A percentile compares a stretch with the other conserved stretches of the same genome.
Conservation (phyloP, 2,797 vertebrate species). For the Anabacerthia variegaticeps region DNA sequence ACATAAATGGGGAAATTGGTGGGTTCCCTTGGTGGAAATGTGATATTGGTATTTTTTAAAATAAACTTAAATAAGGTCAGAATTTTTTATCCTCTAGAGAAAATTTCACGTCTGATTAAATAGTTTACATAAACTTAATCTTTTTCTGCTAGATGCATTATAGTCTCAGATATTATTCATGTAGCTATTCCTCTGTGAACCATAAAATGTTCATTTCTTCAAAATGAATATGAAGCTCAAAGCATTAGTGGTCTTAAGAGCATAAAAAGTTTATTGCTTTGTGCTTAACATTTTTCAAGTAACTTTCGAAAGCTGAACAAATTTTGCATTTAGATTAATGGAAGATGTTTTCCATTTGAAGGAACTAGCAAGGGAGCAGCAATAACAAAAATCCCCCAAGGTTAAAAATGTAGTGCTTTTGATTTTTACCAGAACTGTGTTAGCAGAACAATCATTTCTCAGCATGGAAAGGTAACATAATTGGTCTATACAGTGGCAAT, state of each 20-base stretch:
- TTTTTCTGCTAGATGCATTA: constrained; percentile 81
- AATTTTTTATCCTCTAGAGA: constrained; percentile 80
- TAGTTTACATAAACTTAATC: constrained; percentile 87
- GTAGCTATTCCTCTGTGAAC: constrained; percentile 85
- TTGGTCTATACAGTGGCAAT: constrained; percentile 82
- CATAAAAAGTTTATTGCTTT: constrained; percentile 86
- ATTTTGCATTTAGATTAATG: constrained; percentile 88
- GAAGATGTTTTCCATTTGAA: constrained; percentile 83
- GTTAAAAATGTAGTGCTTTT: constrained; percentile 83
- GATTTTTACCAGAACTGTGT: constrained; percentile 79
- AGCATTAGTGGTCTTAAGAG: constrained; percentile 84
- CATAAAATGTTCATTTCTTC: constrained; percentile 86
- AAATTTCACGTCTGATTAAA: constrained; percentile 84
- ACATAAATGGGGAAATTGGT: constrained; percentile 57
- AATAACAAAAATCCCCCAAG: constrained; percentile 83
- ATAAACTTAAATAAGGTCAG: constrained; percentile 80
- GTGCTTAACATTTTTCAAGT: constrained; percentile 84
- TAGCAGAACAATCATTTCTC: constrained; percentile 84
- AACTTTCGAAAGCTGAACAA: constrained; percentile 81
- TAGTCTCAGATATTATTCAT: constrained; percentile 85
- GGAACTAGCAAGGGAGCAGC: constrained; percentile 77
- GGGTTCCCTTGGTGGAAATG: constrained; percentile 63
- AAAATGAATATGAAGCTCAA: constrained; percentile 84
- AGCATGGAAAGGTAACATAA: constrained; percentile 82
- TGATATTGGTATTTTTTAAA: constrained; percentile 75